Percentiles rank a stretch among this genome's conserved stretches.
phyloP scores from a whole-genome alignment of 2,888 invertebrate genomes.

The Drosophila putrida region DNA sequence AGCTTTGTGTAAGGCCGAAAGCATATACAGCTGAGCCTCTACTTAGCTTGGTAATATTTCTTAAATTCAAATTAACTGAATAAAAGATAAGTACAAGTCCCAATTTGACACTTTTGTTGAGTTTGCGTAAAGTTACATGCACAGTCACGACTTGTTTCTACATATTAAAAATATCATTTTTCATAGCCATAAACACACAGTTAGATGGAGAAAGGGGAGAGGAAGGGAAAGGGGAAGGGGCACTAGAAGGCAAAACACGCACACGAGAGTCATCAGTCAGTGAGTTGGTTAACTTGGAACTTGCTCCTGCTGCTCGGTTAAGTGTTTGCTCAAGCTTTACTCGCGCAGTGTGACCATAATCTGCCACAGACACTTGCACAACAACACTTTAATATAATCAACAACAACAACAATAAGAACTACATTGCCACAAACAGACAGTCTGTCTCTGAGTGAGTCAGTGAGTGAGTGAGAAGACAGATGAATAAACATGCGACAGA shows the following conservation, averaged over 20 bases:
- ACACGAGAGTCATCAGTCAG: constrained; percentile 78
- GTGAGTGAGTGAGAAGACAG: constrained; percentile 9
- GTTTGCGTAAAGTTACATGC: constrained; percentile 12
- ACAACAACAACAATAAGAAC: constrained; percentile 24
- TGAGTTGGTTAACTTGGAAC: constrained; percentile 65
- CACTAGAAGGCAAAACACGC: constrained; percentile 44
- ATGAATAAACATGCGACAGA: constrained; percentile 20
- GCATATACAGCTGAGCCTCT: neutral
- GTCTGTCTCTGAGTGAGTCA: neutral
- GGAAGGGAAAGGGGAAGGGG: neutral
- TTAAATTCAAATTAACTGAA: constrained; percentile 32
- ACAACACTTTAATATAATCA: constrained; percentile 53
- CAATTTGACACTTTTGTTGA: constrained; percentile 41
- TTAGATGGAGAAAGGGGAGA: neutral
- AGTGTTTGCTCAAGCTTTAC: constrained; percentile 73
- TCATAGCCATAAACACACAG: constrained; percentile 59
- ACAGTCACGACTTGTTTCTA: constrained; percentile 28
- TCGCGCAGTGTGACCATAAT: constrained; percentile 76
- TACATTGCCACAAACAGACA: constrained; percentile 17
- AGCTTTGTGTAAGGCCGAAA: neutral
- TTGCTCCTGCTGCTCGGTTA: constrained; percentile 53
- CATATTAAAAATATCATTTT: constrained; percentile 67
- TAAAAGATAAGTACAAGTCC: constrained; percentile 30
- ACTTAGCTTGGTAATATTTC: neutral
- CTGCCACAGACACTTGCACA: constrained; percentile 72